Conservation (phyloP, 2,113 vertebrate species). For the Cyanistes caeruleus region DNA sequence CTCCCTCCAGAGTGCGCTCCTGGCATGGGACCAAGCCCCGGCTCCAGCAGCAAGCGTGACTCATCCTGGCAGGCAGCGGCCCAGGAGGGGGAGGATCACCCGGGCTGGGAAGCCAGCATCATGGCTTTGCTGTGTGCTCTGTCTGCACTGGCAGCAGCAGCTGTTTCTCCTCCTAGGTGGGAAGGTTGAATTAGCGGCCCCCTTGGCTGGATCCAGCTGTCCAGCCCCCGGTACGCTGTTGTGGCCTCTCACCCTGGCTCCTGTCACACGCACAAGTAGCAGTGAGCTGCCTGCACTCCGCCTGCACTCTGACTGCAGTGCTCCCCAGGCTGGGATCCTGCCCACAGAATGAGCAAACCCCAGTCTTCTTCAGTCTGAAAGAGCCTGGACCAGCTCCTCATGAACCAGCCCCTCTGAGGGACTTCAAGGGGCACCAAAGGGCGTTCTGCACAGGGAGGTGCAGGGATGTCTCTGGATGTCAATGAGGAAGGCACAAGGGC, state of each 20-base stretch:
- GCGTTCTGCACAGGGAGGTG: background rate
- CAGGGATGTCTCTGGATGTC: background rate
- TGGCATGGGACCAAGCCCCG: slow-evolving; percentile 19
- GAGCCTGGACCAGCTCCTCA: background rate
- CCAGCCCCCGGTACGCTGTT: accelerated
- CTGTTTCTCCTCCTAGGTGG: background rate
- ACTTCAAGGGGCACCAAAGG: background rate
- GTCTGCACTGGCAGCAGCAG: background rate
- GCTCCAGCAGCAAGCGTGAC: slow-evolving; percentile 41
- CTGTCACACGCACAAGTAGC: accelerated
- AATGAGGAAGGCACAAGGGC: background rate
- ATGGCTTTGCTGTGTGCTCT: background rate
- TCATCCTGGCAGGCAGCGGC: background rate
- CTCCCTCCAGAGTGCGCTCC: background rate
- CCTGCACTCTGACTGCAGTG: background rate
- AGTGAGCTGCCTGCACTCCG: background rate
- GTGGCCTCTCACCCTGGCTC: background rate
- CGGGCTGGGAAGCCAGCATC: background rate
- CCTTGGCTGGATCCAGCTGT: background rate
- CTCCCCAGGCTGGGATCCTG: background rate
- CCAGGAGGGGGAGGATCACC: background rate
- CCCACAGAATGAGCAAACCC: background rate
- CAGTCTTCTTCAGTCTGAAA: background rate
- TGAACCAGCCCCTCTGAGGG: background rate
- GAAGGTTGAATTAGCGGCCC: background rate